Percentiles rank a stretch among this genome's conserved stretches.
Evolutionary conservation across 2,888 invertebrate genomes (phyloP).

Genomic region (Aplocera efformata): DNA sequence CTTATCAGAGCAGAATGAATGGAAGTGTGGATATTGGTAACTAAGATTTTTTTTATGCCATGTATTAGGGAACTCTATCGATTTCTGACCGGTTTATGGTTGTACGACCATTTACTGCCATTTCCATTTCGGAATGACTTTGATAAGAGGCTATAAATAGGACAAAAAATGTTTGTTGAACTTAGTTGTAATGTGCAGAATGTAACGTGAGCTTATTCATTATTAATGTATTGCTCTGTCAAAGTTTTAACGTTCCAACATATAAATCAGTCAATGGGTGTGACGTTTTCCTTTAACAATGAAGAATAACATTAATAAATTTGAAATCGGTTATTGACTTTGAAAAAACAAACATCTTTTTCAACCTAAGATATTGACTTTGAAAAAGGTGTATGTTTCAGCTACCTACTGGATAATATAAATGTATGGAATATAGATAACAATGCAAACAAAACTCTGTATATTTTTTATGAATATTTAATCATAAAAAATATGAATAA

Average conservation of each 20-base stretch:
- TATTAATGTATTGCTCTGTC: constrained; percentile 25
- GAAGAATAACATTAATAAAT: constrained; percentile 1
- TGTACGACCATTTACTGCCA: constrained; percentile 37
- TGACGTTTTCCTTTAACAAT: constrained; percentile 8
- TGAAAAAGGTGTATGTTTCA: too few species aligned
- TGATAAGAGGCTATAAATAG: constrained; percentile 18
- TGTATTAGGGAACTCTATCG: constrained; percentile 44
- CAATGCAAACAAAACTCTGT: too few species aligned
- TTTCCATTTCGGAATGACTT: constrained; percentile 36
- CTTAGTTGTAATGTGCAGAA: constrained; percentile 21
- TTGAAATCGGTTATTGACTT: too few species aligned
- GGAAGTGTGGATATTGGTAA: constrained; percentile 59
- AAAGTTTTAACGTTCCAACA: constrained; percentile 23
- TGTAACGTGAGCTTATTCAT: constrained; percentile 22
- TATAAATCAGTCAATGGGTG: constrained; percentile 19
- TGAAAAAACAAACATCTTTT: too few species aligned
- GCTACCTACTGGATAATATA: too few species aligned
- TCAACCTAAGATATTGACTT: too few species aligned
- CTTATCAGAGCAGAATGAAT: constrained; percentile 75
- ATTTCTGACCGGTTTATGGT: constrained; percentile 42
- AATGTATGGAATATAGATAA: too few species aligned
- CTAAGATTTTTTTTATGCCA: constrained; percentile 51
- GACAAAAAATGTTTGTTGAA: constrained; percentile 20
- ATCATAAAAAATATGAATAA: too few species aligned
- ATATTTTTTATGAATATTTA: too few species aligned